Evolutionary conservation across 2,113 vertebrate genomes (phyloP).

Genomic region (Tachysurus fulvidraco): DNA sequence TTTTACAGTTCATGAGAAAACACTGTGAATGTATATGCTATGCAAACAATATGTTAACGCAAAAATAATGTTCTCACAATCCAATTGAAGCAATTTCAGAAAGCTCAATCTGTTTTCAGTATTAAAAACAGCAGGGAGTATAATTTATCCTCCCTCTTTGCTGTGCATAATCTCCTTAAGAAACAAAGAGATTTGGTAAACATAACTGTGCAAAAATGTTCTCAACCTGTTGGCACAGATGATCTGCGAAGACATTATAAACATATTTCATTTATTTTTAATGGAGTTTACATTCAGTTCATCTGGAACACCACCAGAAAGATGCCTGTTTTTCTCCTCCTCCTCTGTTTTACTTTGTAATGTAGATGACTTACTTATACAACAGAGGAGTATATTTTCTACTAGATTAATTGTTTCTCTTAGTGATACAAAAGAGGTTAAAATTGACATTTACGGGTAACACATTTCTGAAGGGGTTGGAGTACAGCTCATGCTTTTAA

Average conservation of each 20-base stretch:
- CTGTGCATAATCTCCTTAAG: not conserved
- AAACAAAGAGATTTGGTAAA: not conserved
- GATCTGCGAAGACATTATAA: not conserved
- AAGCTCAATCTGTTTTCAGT: constrained; percentile 11
- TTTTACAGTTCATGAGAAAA: not conserved
- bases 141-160: not conserved
- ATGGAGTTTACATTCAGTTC: not conserved
- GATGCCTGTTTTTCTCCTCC: not conserved
- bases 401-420: not conserved
- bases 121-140: constrained; percentile 15
- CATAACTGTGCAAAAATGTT: not conserved
- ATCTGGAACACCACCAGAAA: not conserved
- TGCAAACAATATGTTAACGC: constrained; percentile 3
- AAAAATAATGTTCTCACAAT: not conserved
- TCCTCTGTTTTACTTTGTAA: not conserved
- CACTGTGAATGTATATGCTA: not conserved
- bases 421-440: not conserved
- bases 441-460: not conserved
- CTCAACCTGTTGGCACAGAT: not conserved
- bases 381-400: not conserved
- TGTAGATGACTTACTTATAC: not conserved
- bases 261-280: not conserved
- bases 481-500: not conserved
- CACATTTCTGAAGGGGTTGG: not conserved
- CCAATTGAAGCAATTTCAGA: not conserved